Evolutionary conservation across 2,888 invertebrate species (phyloP), one percentile per base, ranked within the genome.

Genomic region (Euphydryas editha): DNA sequence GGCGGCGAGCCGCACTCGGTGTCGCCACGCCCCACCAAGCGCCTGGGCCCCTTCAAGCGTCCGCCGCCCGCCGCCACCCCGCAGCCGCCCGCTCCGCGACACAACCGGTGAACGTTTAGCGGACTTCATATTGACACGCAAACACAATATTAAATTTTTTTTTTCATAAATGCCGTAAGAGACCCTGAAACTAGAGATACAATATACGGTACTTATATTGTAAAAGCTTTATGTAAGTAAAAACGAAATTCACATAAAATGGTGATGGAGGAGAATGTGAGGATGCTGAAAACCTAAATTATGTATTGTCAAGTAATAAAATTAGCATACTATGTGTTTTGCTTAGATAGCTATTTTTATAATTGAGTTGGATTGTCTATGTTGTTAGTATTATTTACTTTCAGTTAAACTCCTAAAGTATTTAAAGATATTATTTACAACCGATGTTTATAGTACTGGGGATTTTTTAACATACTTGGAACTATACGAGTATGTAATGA

Each of bases 21-120:
- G 66, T 96, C 96, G 1, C 96, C 96, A 57, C 93, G 96, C 58
- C 95, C 96, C 4, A 84, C 94, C 73, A 96, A 96, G 81, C 95
- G 96, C 61, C 93, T 96, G 75, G 94, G 94, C 1, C 94, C 94
- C 71, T 95, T 95, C 90, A 94, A 94, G 74, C 91, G 94, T 36
- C 92, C 93, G 44, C 88, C 87, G 59, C 73, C 78, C 2, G 71
- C 51, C 77, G 71, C 79, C 62, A 64, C 82, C n/a, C 76, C 80
- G 6, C 79, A 79, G 37, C 69, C 79, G 10, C 68, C 73, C 11
- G 64, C 75, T 58, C 59, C 71, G 15, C 81, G 87, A 7, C 82
- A 83, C 67, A 84, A 87, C 74, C 87, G 90, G 80, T 91, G 86
- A 90, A 76, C 80, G n/a, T 18, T 17, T 17, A 15, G 10, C 47